phyloP scores from a whole-genome alignment of 2,888 invertebrate species.

The Eupithecia vulgata region DNA sequence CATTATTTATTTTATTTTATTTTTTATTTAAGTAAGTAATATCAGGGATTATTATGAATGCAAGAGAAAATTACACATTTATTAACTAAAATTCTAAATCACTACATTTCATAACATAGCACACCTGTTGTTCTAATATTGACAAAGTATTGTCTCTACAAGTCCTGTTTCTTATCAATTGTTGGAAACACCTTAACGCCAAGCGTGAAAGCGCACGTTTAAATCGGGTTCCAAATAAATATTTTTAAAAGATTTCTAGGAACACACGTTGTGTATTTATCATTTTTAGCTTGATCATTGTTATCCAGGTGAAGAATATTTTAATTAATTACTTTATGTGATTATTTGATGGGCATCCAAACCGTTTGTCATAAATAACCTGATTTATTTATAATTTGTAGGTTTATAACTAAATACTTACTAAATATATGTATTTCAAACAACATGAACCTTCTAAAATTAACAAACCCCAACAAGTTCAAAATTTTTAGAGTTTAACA shows the following conservation, averaged over 20 bases:
- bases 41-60: background rate
- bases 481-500: background rate
- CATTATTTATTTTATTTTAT: too few relatives aligned
- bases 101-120: constrained; percentile 7
- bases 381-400: background rate
- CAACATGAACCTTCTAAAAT: background rate
- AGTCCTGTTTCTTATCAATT: constrained; percentile 40
- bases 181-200: constrained; percentile 19
- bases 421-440: background rate
- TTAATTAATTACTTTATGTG: background rate
- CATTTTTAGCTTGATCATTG: background rate
- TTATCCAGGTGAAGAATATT: background rate
- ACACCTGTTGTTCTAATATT: constrained; percentile 35
- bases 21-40: too few relatives aligned
- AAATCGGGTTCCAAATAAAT: background rate
- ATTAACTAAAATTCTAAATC: background rate
- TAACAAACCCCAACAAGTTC: background rate
- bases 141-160: constrained; percentile 33
- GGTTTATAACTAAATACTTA: too few relatives aligned
- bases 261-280: background rate
- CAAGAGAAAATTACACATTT: background rate
- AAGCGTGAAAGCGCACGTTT: constrained; percentile 27
- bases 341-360: background rate
- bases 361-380: background rate
- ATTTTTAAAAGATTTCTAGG: background rate